phyloP scores from a whole-genome alignment of 2,113 vertebrate genomes.

The Narcine bancroftii region DNA sequence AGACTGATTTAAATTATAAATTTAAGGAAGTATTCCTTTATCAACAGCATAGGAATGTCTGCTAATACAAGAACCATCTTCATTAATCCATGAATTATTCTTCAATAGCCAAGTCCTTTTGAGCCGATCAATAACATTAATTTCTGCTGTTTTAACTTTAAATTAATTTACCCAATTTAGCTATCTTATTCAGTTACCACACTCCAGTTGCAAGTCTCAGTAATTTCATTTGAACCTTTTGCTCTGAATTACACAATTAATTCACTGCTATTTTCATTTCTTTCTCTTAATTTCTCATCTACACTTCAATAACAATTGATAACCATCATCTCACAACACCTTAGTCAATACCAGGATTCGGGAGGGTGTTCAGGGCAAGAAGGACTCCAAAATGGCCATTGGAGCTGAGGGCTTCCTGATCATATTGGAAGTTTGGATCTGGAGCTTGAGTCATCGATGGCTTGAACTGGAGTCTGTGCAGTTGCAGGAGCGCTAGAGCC shows the following conservation, averaged over 20 bases:
- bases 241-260: not conserved
- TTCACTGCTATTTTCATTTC: not conserved
- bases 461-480: too few species aligned
- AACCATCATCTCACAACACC: not conserved
- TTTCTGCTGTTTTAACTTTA: not conserved
- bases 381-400: too few species aligned
- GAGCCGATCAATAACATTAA: constrained; percentile 2
- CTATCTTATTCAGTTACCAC: not conserved
- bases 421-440: too few species aligned
- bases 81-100: not conserved
- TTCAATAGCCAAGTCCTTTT: not conserved
- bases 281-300: not conserved
- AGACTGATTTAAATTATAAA: not conserved
- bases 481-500: too few species aligned
- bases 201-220: not conserved
- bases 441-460: too few species aligned
- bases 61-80: not conserved
- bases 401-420: too few species aligned
- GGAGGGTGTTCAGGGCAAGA: too few species aligned
- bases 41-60: not conserved
- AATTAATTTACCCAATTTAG: not conserved
- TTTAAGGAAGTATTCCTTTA: not conserved
- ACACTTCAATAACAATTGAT: not conserved
- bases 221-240: not conserved
- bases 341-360: too few species aligned